phyloP scores from a whole-genome alignment of 2,888 invertebrate species.

The Gymnosoma rotundatum region DNA sequence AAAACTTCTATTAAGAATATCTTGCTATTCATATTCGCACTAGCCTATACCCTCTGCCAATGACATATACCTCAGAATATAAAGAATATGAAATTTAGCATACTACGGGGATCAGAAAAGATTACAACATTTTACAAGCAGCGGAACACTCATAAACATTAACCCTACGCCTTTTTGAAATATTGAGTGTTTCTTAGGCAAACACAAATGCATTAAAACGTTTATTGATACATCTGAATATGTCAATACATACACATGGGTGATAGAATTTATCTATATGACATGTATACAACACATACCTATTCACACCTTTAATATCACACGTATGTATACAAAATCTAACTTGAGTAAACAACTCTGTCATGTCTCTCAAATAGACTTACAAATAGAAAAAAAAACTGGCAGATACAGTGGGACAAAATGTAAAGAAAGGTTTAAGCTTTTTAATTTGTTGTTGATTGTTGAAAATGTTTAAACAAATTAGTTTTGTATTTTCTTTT shows the following conservation, averaged over 20 bases:
- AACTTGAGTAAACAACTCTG: constrained; percentile 25
- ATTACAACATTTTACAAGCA: constrained; percentile 4
- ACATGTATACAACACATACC: neutral
- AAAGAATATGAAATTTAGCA: neutral
- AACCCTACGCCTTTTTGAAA: neutral
- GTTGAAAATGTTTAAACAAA: no score
- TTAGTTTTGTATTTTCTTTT: no score
- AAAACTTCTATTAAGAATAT: no score
- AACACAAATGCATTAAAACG: neutral
- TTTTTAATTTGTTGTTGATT: no score
- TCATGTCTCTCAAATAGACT: constrained; percentile 9
- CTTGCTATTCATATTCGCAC: no score
- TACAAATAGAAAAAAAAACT: neutral
- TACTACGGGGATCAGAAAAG: constrained; percentile 29
- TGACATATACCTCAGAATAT: neutral
- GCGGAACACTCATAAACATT: neutral
- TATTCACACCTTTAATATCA: neutral
- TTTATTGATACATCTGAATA: neutral
- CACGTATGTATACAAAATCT: constrained; percentile 12
- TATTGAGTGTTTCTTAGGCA: neutral
- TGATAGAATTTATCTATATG: neutral
- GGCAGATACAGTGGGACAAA: neutral
- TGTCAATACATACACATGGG: neutral
- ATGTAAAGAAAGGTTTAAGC: neutral
- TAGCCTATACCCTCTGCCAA: neutral